These are phyloP conservation scores for Temnothorax ravouxi DNA, from an alignment of 2,888 invertebrate genomes.

Conservation along the genomic window DNA sequence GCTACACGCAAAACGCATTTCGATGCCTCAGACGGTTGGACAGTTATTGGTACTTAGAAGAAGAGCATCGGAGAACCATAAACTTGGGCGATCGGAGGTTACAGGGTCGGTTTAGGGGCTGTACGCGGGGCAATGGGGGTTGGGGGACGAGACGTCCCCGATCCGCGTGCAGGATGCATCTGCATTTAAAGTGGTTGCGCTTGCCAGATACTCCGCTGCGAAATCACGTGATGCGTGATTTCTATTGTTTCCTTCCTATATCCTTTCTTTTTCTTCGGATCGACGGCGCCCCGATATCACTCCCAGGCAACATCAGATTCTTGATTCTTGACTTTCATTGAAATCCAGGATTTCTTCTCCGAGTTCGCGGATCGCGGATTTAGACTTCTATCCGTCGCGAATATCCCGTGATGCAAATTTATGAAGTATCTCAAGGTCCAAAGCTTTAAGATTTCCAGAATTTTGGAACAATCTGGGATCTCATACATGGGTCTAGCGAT, in stretches of 20 bases:
- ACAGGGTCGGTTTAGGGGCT: constrained; percentile 45
- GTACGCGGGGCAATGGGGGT: constrained; percentile 53
- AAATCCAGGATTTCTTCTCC: constrained; percentile 39
- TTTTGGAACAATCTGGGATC: constrained; percentile 41
- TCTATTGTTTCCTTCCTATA: constrained; percentile 53
- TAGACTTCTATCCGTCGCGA: constrained; percentile 52
- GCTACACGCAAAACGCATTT: constrained; percentile 53
- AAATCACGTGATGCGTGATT: constrained; percentile 58
- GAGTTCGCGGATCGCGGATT: constrained; percentile 44
- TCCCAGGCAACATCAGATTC: constrained; percentile 51
- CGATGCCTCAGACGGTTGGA: constrained; percentile 72
- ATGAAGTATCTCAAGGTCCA: constrained; percentile 39
- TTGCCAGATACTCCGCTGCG: constrained; percentile 71
- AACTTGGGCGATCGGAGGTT: constrained; percentile 64
- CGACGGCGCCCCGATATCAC: constrained; percentile 47
- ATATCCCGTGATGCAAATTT: constrained; percentile 49
- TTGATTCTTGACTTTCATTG: constrained; percentile 51
- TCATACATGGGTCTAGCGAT: constrained; percentile 20
- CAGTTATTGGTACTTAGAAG: constrained; percentile 78
- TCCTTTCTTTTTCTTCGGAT: constrained; percentile 24
- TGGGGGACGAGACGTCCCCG: constrained; percentile 62
- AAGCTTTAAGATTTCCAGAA: constrained; percentile 46
- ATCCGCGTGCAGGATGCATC: constrained; percentile 69
- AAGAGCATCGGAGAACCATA: constrained; percentile 74
- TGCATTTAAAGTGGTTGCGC: constrained; percentile 77